Evolutionary conservation across 2,888 invertebrate species (phyloP).

Genomic region (Oligia fasciuncula): DNA sequence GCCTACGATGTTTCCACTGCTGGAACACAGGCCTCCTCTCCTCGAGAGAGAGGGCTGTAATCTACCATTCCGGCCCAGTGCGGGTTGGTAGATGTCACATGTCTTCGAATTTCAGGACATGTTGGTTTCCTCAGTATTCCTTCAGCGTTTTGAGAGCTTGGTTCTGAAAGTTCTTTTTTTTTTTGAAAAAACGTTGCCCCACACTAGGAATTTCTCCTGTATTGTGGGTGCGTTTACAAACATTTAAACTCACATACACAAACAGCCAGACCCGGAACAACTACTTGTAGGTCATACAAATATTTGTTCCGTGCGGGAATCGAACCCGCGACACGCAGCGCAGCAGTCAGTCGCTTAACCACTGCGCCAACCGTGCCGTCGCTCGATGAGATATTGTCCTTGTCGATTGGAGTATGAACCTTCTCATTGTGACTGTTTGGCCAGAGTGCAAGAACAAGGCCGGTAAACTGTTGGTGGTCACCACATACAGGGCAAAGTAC

Average conservation of each 20-base stretch:
- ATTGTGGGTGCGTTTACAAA: too few species aligned
- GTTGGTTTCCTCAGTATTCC: background rate
- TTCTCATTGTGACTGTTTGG: background rate
- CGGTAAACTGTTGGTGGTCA: too few species aligned
- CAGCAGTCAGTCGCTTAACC: too few species aligned
- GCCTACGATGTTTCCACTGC: background rate
- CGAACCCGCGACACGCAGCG: too few species aligned
- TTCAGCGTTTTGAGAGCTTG: background rate
- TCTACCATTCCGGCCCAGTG: background rate
- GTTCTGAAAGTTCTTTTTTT: background rate
- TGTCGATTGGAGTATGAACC: background rate
- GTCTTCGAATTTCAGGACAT: background rate
- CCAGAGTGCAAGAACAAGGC: background rate
- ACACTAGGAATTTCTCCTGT: too few species aligned
- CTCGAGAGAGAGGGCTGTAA: background rate
- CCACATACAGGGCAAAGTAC: too few species aligned
- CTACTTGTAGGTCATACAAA: too few species aligned
- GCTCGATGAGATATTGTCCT: background rate
- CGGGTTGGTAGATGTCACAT: background rate
- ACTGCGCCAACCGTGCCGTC: too few species aligned
- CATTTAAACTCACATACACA: too few species aligned
- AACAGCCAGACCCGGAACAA: too few species aligned
- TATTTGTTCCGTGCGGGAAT: too few species aligned
- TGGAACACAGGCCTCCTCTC: background rate
- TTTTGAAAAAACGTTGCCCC: too few species aligned